Percentiles rank a stretch among this genome's conserved stretches.
Conservation (phyloP, 2,113 vertebrate species). For the Cygnus atratus region DNA sequence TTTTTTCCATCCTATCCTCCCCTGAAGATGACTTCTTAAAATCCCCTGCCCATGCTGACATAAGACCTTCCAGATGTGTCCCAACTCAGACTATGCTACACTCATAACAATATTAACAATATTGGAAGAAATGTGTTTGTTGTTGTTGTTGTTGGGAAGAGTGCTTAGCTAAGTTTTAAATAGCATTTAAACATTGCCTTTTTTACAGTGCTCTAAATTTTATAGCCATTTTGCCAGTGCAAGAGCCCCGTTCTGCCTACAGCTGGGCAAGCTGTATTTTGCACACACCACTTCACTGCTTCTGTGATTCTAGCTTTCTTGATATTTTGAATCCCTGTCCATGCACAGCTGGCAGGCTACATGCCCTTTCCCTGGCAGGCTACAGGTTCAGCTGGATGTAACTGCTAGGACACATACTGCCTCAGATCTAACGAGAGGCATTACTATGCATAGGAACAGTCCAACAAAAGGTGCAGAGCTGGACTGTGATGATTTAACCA, state of each 20-base stretch:
- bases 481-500: background rate
- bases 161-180: background rate
- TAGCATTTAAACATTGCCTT: background rate
- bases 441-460: background rate
- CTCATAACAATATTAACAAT: background rate
- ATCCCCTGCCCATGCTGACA: background rate
- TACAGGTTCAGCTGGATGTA: accelerated
- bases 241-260: background rate
- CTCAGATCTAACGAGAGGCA: background rate
- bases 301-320: background rate
- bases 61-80: conserved; percentile 61
- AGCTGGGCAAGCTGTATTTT: background rate
- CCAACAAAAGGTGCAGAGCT: background rate
- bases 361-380: background rate
- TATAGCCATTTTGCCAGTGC: background rate
- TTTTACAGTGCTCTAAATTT: background rate
- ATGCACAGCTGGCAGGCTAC: background rate
- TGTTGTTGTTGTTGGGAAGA: background rate
- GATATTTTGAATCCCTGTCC: background rate
- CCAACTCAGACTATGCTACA: background rate
- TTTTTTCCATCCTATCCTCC: background rate
- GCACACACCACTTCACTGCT: background rate
- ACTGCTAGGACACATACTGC: background rate
- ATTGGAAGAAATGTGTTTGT: too few species aligned
- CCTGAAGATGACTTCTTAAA: conserved; percentile 55